Evolutionary conservation across 2,888 invertebrate genomes (phyloP).

Genomic region (Andrena bicolor): DNA sequence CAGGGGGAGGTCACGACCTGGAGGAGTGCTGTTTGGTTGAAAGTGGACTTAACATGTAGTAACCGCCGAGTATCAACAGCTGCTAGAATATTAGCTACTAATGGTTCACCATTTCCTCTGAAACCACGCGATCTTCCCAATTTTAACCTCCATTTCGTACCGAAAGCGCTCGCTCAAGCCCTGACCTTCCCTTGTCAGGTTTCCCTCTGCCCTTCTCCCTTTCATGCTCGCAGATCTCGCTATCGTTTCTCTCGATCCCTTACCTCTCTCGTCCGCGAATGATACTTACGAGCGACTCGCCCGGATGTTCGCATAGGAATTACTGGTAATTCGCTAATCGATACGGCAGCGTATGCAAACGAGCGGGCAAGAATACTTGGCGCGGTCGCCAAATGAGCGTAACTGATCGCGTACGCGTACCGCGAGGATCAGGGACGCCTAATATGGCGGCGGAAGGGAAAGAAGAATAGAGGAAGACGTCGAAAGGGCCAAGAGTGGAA

Average conservation of each 20-base stretch:
- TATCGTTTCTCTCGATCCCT: conserved; percentile 1
- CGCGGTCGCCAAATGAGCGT: neutral
- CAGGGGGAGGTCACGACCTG: neutral
- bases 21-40: neutral
- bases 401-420: neutral
- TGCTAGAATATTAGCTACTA: neutral
- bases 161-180: neutral
- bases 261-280: conserved; percentile 17
- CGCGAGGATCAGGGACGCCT: neutral
- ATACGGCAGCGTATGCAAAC: conserved; percentile 55
- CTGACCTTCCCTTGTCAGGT: conserved; percentile 9
- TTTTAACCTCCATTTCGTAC: neutral
- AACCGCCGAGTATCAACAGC: conserved; percentile 13
- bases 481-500: neutral
- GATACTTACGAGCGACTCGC: conserved; percentile 62
- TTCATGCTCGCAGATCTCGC: neutral
- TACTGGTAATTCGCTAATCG: conserved; percentile 72
- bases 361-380: neutral
- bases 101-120: neutral
- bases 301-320: conserved; percentile 69
- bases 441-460: neutral
- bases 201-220: neutral
- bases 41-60: neutral
- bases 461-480: neutral
- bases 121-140: neutral